phyloP scores from a whole-genome alignment of 2,113 vertebrate species.

The Scolopax mira region DNA sequence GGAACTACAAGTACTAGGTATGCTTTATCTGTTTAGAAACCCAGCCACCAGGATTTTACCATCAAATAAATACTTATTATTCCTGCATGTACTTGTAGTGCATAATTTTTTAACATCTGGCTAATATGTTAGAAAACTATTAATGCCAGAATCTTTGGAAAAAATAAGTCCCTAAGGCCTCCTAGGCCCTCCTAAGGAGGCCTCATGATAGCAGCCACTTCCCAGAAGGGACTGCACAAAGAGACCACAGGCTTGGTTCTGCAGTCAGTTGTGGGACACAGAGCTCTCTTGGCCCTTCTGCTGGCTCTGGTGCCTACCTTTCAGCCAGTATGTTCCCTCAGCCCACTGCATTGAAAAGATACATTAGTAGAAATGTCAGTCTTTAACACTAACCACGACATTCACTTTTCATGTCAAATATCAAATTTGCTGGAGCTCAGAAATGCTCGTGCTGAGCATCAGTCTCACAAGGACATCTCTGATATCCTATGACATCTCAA shows the following conservation, averaged over 20 bases:
- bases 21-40: neutral
- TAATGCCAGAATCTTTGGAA: neutral
- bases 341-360: neutral
- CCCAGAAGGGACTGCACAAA: neutral
- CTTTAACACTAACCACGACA: accelerated
- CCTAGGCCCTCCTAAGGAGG: accelerated
- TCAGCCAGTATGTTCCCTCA: neutral
- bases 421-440: neutral
- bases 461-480: neutral
- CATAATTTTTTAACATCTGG: neutral
- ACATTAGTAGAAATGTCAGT: neutral
- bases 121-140: neutral
- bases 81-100: neutral
- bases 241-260: neutral
- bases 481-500: neutral
- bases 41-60: neutral
- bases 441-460: neutral
- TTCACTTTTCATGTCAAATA: neutral
- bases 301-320: neutral
- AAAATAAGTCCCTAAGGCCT: neutral
- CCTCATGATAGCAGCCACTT: neutral
- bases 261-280: neutral
- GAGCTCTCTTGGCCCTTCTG: neutral
- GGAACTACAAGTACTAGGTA: neutral
- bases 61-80: neutral